Evolutionary conservation across 2,797 vertebrate genomes (phyloP), one percentile per base, ranked within the genome.

Genomic region (Oceanodroma leucorhoa): DNA sequence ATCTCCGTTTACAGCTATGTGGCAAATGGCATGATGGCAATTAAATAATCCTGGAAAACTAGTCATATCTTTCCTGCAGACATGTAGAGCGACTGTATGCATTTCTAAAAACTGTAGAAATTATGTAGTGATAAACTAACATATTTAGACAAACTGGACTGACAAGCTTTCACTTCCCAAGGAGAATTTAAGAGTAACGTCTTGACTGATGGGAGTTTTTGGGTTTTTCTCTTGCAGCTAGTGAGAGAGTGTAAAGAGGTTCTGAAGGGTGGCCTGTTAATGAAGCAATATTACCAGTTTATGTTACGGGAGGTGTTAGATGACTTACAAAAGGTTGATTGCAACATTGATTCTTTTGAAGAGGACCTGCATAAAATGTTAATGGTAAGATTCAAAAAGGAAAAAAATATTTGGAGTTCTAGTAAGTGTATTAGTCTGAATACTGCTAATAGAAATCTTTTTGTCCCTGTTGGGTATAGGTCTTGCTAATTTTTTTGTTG

Each of bases 281-380:
- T 99, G 99, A 99, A 99, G 98, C 99, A 99, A 98, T 99, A 99
- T 97, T 99, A 99, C 97, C 99, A 99, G 98, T 99, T 99, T 96
- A 99, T 99, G 99, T 98, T 99, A 93, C 98, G 98, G 8, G 99
- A 98, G 30, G 98, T 99, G 32, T 98, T 99, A 61, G 98, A 98
- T 22, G 98, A 98, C 82, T 96, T 98, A 72, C 98, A 99, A 95
- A 98, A 98, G 90, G 78, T 97, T 9, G 99, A 99, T 88, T 98
- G 98, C 97, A 99, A 99, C 97, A 99, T 99, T 46, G 99, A 99
- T 51, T 98, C 99, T 82, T 99, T 99, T 79, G 99, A 99, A 95
- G 99, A 99, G 91, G 99, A 99, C 87, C 98, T 99, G 62, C 99
- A 99, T 95, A 99, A 99, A 97, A 99, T 99, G 99, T 97, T 99